Evolutionary conservation across 2,113 vertebrate genomes (phyloP).

Genomic region (Calyptomena viridis): DNA sequence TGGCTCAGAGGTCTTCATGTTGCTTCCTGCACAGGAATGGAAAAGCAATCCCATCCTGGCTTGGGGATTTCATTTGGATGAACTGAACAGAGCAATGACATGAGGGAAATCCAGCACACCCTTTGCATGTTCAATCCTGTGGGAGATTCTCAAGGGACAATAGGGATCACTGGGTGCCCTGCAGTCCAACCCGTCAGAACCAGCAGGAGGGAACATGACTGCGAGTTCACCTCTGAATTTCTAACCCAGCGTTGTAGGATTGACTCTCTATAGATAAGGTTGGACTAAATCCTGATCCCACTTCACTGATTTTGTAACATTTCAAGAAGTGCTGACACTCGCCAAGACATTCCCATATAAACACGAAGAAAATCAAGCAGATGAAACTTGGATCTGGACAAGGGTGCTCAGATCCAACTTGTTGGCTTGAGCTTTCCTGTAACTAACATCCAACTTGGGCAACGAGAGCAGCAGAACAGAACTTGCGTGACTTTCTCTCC

Average conservation of each 20-base stretch:
- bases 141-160: background rate
- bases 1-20: background rate
- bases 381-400: conserved; percentile 43
- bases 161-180: background rate
- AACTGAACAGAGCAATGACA: background rate
- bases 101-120: background rate
- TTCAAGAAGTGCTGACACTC: background rate
- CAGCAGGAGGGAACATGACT: background rate
- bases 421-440: conserved; percentile 8
- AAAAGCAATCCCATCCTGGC: background rate
- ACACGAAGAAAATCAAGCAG: background rate
- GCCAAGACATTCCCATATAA: background rate
- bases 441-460: background rate
- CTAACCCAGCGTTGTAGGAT: rapidly evolving
- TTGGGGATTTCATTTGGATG: background rate
- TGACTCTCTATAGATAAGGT: background rate
- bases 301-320: background rate
- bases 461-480: background rate
- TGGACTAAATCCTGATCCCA: background rate
- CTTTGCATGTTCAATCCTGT: background rate
- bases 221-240: background rate
- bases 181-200: background rate
- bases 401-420: background rate
- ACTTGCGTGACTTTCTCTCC: background rate
- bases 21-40: background rate